Base-by-base conservation (phyloP, 2,113 vertebrate species). In the Forbesichthys papilliferus region DNA sequence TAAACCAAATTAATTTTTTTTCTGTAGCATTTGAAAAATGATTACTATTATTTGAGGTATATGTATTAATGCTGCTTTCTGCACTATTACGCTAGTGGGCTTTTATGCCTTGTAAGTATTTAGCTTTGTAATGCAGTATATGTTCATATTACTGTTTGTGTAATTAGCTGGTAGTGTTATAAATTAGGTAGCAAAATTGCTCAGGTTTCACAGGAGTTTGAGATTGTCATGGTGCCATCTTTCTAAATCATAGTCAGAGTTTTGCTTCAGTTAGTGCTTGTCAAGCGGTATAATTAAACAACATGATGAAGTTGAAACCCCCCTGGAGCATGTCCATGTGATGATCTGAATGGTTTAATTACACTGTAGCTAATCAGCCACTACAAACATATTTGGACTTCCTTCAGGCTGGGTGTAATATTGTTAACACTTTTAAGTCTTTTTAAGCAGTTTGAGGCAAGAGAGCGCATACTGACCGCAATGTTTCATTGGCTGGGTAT, bases 161-260 rank as follows among this genome's bases (percentile, higher is more conserved):
- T 54, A 54, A 54, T 54, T 16, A 54, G 13, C 11, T 51, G 49
- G 13, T 16, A n/a, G 5, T 4, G 52, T 54, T 54, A 14, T 54
- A 54, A 54, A 54, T n/a, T 54, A 54, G 48, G 64, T n/a, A 65
- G 76, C 4, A 14, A 7, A 79, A 69, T 66, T 14, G 62, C 69
- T 20, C 16, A 18, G 7, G 47, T 51, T 72, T 9, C n/a, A 77
- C 71, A 69, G 71, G 57, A 8, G 12, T 9, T 16, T 58, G 6
- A 13, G 54, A 61, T 68, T 78, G 13, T 59, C 57, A 36, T 52
- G 60, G 10, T 5, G 48, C 54, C 47, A 73, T 74, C 48, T 68
- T 55, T 56, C 9, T 63, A 51, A 69, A 84, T 77, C 64, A 62
- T 68, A 0, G 18, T 58, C 4, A 18, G 61, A 65, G 53, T 68